These are phyloP conservation scores for Echiichthys vipera DNA, from an alignment of 2,797 vertebrate genomes.

Conservation along the genomic window DNA sequence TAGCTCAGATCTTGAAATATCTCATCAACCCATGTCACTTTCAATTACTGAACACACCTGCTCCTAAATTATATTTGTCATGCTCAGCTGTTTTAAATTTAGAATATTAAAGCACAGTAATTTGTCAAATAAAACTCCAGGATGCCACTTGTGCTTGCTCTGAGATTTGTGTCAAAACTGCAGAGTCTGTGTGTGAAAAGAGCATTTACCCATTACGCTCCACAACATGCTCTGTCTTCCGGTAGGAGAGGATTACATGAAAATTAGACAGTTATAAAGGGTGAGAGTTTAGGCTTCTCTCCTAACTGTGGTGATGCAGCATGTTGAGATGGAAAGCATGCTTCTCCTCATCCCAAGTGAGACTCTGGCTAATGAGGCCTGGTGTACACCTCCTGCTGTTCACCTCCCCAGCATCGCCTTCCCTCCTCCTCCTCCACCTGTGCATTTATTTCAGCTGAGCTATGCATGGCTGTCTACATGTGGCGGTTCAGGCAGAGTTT, in stretches of 20 bases:
- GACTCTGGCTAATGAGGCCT: constrained; percentile 72
- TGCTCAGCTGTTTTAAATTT: constrained; percentile 33
- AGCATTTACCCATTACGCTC: constrained; percentile 17
- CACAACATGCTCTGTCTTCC: constrained; percentile 6
- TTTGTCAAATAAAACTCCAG: constrained; percentile 32
- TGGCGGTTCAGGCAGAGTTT: not conserved
- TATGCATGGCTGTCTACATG: constrained; percentile 37
- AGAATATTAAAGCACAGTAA: constrained; percentile 17
- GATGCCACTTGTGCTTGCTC: constrained; percentile 30
- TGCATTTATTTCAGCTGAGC: constrained; percentile 59
- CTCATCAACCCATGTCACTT: constrained; percentile 10
- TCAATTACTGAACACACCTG: constrained; percentile 6
- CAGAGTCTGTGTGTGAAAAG: constrained; percentile 5
- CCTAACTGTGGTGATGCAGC: constrained; percentile 65
- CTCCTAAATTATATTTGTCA: not conserved
- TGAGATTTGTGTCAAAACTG: constrained; percentile 52
- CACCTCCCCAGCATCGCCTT: constrained; percentile 32
- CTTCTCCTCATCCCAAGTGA: constrained; percentile 46
- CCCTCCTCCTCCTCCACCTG: constrained; percentile 57
- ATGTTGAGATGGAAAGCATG: constrained; percentile 58
- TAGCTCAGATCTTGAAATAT: not conserved
- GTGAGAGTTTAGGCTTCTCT: constrained; percentile 24
- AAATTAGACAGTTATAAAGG: constrained; percentile 59
- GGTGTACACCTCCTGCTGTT: constrained; percentile 71
- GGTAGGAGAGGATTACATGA: constrained; percentile 38